Evolutionary conservation across 2,888 invertebrate genomes (phyloP), one percentile per base, ranked within the genome.

Genomic region (Apamea sordens): DNA sequence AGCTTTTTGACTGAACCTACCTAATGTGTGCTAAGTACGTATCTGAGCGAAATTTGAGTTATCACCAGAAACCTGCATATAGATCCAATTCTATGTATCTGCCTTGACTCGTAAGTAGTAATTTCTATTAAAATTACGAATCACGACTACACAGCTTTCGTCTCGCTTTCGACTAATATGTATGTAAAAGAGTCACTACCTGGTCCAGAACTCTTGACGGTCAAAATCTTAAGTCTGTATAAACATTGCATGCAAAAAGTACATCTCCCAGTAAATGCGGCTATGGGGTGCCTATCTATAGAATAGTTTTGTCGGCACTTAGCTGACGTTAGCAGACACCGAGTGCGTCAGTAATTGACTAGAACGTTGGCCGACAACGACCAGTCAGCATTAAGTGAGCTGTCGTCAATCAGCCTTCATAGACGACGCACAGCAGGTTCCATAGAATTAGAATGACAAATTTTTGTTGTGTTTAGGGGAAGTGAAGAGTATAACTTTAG

Each of bases 121-220:
- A 61, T 50, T 73, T 50, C 53, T 74, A 67, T 64, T 86, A 59
- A 63, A 76, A 59, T 67, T 71, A 68, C 56, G 11, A 71, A 53
- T 65, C 76, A 70, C 61, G 41, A 44, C 28, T 56, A 61, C 24
- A n/a, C 24, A 11, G 28, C 59, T 71, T 83, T 75, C 68, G 21
- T 68, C 15, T 75, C 28, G 63, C 80, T 83, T 84, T 86, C 86
- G 68, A 74, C 56, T 82, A 68, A 61, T 82, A 74, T 64, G 82
- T 83, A 83, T 83, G 76, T 47, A 73, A 63, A 70, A 41, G 21
- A 73, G 32, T 47, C 41, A n/a, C 70, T 36, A 68, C 10, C 36
- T 70, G 36, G 36, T 59, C 36, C 36, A 71, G 56, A 64, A n/a
- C 4, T 28, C 36, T 59, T 63, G 53, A 41, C 28, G 47, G 24